Evolutionary conservation across 53 echinoderm and acorn worm species (phyloP), one percentile per base, ranked within the genome.

Genomic region (Paracentrotus lividus): DNA sequence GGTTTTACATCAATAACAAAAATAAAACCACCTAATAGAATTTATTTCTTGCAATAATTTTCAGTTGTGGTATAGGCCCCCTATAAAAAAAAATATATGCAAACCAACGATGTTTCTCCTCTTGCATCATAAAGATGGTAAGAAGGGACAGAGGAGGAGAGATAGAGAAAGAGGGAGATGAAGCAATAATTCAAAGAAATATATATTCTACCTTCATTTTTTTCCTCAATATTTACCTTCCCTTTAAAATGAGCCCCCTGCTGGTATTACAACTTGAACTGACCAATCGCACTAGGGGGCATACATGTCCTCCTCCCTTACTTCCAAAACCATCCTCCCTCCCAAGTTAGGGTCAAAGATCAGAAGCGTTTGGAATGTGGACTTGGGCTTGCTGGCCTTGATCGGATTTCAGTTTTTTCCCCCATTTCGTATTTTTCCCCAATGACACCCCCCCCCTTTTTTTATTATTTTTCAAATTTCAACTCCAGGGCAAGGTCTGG

Each of bases 381-480:
- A 51, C 49, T 84, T 84, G 85, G 51, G 85, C 51, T 47, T 51
- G 85, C 51, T 47, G 51, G 32, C 85, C 85, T 85, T 49, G 85
- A 85, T 85, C 85, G 24, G 85, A 85, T 85, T 85, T 85, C 51
- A 51, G n/a, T n/a, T 85, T 85, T 84, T 85, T n/a, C 85, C 51
- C 85, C 85, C 78, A 26, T 85, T 85, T 49, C 51, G n/a, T 49
- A 27, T 49, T 49, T 49, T 49, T 16, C 47, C 49, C 18, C 47
- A 2, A 3, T 36, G 15, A 38, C 20, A 0, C 49, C 12, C 24
- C 27, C 42, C 49, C 49, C 51, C 4, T 12, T 21, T 51, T 12
- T 21, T 51, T 85, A 49, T 47, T 49, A 23, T 77, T 77, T 5
- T 85, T 49, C 12, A 13, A n/a, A n/a, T n/a, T 51, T 85, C 31